These are phyloP conservation scores for Rhingia rostrata DNA, from an alignment of 2,888 invertebrate genomes.

Conservation along the genomic window DNA sequence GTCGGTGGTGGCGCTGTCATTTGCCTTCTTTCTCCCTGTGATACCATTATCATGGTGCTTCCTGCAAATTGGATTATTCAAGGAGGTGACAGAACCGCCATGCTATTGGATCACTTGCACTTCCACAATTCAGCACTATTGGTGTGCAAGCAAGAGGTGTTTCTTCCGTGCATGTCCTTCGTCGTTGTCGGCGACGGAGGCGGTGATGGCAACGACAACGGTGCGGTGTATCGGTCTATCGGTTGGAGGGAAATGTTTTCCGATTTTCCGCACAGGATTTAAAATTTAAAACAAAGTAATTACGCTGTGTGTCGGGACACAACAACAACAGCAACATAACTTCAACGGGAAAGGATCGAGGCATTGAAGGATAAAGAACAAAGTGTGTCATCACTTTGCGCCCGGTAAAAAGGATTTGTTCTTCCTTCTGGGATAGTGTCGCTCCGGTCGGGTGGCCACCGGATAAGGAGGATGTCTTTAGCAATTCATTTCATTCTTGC, in stretches of 20 bases:
- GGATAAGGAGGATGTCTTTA: constrained; percentile 47
- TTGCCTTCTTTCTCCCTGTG: constrained; percentile 29
- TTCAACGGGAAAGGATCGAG: constrained; percentile 13
- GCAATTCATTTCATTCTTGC: constrained; percentile 58
- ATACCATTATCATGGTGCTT: constrained; percentile 60
- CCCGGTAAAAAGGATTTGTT: constrained; percentile 11
- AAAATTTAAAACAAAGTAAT: constrained; percentile 67
- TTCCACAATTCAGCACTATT: constrained; percentile 26
- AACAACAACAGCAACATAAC: not conserved
- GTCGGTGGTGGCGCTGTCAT: constrained; percentile 15
- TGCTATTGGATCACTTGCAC: constrained; percentile 48
- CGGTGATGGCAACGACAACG: no score
- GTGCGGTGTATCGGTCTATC: constrained; percentile 12
- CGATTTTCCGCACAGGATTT: constrained; percentile 54
- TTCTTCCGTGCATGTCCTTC: constrained; percentile 13
- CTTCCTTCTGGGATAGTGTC: not conserved
- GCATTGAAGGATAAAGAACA: constrained; percentile 24
- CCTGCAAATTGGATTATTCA: constrained; percentile 72
- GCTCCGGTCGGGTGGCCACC: not conserved
- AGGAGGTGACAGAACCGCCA: constrained; percentile 27
- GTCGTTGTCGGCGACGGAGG: constrained; percentile 1
- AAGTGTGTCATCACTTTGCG: constrained; percentile 44
- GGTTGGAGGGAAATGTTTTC: constrained; percentile 36
- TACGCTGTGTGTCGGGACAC: constrained; percentile 22
- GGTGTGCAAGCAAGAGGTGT: constrained; percentile 2